Conservation (phyloP, 2,797 vertebrate species). For the Sparidentex hasta region DNA sequence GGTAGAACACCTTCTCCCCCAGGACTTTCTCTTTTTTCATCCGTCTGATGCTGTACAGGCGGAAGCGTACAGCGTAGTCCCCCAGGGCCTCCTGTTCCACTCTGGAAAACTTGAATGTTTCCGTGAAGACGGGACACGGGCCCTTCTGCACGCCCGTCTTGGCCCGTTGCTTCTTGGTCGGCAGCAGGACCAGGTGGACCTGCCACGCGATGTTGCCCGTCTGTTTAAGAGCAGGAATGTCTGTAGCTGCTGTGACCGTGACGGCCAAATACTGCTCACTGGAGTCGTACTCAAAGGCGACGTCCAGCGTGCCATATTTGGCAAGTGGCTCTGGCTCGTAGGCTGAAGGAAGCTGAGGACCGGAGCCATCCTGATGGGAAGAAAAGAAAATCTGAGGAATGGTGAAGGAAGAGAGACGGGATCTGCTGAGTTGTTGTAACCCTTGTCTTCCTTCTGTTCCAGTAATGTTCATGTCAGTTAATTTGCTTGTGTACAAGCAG, state of each 20-base stretch:
- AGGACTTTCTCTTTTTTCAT: constrained; percentile 98
- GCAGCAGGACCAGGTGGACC: constrained; percentile 97
- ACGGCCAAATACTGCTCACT: constrained; percentile 95
- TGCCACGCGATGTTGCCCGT: constrained; percentile 97
- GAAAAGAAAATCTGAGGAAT: not conserved
- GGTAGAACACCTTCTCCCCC: constrained; percentile 97
- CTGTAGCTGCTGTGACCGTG: constrained; percentile 97
- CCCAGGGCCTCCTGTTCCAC: constrained; percentile 95
- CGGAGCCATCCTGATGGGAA: constrained; percentile 85
- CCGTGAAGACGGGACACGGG: constrained; percentile 96
- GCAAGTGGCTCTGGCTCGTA: constrained; percentile 96
- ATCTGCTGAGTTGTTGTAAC: not conserved
- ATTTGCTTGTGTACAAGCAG: not conserved
- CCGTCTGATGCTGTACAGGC: constrained; percentile 94
- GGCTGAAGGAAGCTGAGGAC: constrained; percentile 90
- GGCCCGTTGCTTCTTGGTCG: constrained; percentile 96
- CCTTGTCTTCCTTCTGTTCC: not conserved
- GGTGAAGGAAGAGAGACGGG: not conserved
- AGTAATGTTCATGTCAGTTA: too few species aligned
- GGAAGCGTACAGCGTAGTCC: constrained; percentile 95
- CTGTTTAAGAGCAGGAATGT: constrained; percentile 94
- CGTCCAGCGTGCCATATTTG: constrained; percentile 97
- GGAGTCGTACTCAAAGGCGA: constrained; percentile 98
- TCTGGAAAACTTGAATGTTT: constrained; percentile 96
- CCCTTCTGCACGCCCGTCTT: constrained; percentile 97